Base-by-base conservation (phyloP, 2,888 invertebrate genomes). In the Drosophila acutilabella region DNA sequence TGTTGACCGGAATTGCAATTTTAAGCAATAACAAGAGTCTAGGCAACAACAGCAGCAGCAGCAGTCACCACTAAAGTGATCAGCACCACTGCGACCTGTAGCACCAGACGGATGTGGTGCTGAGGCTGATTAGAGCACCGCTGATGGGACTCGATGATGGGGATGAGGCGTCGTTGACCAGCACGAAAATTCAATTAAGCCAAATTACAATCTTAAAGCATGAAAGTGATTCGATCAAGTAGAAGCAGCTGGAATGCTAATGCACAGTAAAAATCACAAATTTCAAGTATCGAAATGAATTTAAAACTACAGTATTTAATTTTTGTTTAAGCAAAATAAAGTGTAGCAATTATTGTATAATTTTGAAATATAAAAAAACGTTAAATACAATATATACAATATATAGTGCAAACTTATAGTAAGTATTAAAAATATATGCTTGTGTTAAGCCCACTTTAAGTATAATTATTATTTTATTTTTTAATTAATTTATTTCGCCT, bases 101-200 rank as follows among this genome's bases (percentile, higher is more conserved):
- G 38, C 50, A 53, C 11, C 36, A 36, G 36, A 13, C 75, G 57
- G 76, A 75, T 68, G 76, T 62, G 51, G 38, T 57, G 26, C 53
- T 56, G 45, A 52, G 53, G 67, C 76, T 67, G 67, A 75, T 76
- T 72, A 64, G 69, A 61, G 44, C 54, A 54, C 45, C 58, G 59
- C 59, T 68, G 72, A 69, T 76, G 72, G 48, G 51, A 53, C 56
- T 53, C 58, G 53, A 71, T 71, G 74, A 51, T 57, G 75, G 67
- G 76, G 66, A 72, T 54, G 62, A 56, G 45, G 70, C 70, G 6
- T 70, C n/a, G 67, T 80, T 82, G 80, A 82, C 80, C 86, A 83
- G 78, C 83, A 83, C 87, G 83, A 83, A 83, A 75, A 87, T 83
- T 83, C 87, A 83, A 83, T 83, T 87, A 83, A 78, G 85, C 70